Conservation (phyloP, 2,113 vertebrate species). For the Gobiocypris rarus region DNA sequence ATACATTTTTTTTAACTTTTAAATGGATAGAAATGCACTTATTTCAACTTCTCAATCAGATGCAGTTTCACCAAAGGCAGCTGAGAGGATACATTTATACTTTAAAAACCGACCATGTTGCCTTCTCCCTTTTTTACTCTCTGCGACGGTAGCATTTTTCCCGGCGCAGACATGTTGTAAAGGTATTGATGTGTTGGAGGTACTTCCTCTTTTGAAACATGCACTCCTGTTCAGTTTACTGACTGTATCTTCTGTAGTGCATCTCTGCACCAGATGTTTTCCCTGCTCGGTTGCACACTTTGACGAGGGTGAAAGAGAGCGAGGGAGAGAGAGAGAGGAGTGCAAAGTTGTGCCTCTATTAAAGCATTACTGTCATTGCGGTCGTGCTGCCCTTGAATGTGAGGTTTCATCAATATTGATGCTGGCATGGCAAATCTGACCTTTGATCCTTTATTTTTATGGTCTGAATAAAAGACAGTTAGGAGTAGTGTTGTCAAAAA, state of each 20-base stretch:
- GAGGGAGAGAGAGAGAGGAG: neutral
- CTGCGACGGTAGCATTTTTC: neutral
- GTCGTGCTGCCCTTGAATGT: conserved; percentile 27
- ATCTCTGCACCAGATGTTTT: conserved; percentile 49
- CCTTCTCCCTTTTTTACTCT: neutral
- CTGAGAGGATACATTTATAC: neutral
- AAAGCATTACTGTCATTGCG: neutral
- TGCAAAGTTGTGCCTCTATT: neutral
- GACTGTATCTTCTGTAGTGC: conserved; percentile 37
- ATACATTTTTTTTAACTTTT: too few species aligned
- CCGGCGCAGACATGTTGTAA: neutral
- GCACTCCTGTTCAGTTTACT: conserved; percentile 12
- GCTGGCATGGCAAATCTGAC: conserved; percentile 7
- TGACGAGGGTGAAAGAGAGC: conserved; percentile 3
- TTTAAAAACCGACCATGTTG: neutral
- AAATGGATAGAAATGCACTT: too few species aligned
- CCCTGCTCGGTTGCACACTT: conserved; percentile 36
- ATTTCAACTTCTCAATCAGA: neutral
- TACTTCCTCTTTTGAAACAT: conserved; percentile 1
- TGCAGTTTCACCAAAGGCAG: neutral
- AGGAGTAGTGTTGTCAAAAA: too few species aligned
- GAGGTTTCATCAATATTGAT: conserved; percentile 6
- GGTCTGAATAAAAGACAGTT: neutral
- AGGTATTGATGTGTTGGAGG: conserved; percentile 13
- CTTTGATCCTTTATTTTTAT: neutral